Base-by-base conservation (phyloP, 2,797 vertebrate genomes). In the Toxotes lorentzi region DNA sequence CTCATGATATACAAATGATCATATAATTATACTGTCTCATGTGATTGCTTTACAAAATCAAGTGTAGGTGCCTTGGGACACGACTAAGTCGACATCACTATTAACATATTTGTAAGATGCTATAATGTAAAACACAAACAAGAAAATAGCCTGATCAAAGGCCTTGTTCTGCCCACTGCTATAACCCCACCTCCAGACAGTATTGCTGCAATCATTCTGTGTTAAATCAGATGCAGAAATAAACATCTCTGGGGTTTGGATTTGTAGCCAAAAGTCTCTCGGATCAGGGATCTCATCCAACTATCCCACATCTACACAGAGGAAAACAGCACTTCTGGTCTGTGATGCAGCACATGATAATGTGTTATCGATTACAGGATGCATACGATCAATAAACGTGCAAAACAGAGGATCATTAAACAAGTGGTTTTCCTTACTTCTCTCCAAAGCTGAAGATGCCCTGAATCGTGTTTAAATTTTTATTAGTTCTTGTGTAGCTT, bases 201-300 rank as follows among this genome's bases (percentile, higher is more conserved):
- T 65, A 83, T 68, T 87, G 80, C 84, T 87, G 87, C 89, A 90
- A 89, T 91, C 87, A 88, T 62, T 86, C 80, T 84, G 76, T 56
- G 47, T 85, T 84, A 89, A 92, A 93, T 90, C 87, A 89, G 82
- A 91, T 88, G 85, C 89, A 93, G 90, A 87, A 91, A 90, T 92
- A 92, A 92, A 93, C 88, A 92, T 90, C 90, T 91, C 78, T 60
- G 78, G 85, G 88, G 82, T 87, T 88, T 74, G 85, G 68, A 78
- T 76, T 79, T 53, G 69, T 17, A 77, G 89, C 87, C 92, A 90
- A 89, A 88, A 77, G 79, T 56, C 74, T 76, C 69, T 83, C 59
- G 70, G 78, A 88, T 73, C 61, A 19, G 70, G 79, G 79, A 75
- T 73, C 70, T 43, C 41, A 23, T 88, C 84, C 90, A 85, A 34